Evolutionary conservation across 2,113 vertebrate genomes (phyloP), one percentile per base, ranked within the genome.

Genomic region (Coryphaenoides rupestris): DNA sequence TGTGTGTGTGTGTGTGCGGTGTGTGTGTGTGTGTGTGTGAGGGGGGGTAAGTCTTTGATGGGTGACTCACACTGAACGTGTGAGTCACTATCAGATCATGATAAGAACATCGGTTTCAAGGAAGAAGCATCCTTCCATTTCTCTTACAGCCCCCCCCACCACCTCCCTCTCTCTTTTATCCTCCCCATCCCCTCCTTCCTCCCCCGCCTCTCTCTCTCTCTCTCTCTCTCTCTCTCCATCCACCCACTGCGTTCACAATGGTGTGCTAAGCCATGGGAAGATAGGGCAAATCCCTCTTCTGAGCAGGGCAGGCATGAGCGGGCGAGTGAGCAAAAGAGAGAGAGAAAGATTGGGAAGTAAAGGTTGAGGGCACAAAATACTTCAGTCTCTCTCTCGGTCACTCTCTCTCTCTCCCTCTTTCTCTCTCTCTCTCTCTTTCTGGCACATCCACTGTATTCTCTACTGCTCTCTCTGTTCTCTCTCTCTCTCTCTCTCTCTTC

Each of bases 241-340:
- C 82, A 82, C 86, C 86, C 82, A 88, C 86, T 81, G 84, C 86
- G 79, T 82, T 85, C 78, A 85, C 81, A 82, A 85, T 86, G 79
- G 70, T 80, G 83, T 66, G 69, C 73, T 85, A 85, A 85, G 81
- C 82, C 79, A 75, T 16, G 77, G 75, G 62, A 86, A 88, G 84
- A 88, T 85, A 85, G 82, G 82, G 81, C 84, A 86, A 87, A 87
- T 85, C 82, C 82, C 78, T 86, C 82, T 76, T 79, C 80, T 80
- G 82, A 83, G 86, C 74, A 63, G 82, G 76, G 77, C 73, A 68
- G 63, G 73, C 72, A 74, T 49, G 53, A 80, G 70, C 68, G 72
- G 33, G 47, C 21, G 14, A 59, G 65, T 52, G 66, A 62, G 60
- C 62, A 47, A 54, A 24, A 26, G 63, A 65, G 52, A 14, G 21